phyloP scores from a whole-genome alignment of 2,113 vertebrate genomes.

The Regulus satrapa region DNA sequence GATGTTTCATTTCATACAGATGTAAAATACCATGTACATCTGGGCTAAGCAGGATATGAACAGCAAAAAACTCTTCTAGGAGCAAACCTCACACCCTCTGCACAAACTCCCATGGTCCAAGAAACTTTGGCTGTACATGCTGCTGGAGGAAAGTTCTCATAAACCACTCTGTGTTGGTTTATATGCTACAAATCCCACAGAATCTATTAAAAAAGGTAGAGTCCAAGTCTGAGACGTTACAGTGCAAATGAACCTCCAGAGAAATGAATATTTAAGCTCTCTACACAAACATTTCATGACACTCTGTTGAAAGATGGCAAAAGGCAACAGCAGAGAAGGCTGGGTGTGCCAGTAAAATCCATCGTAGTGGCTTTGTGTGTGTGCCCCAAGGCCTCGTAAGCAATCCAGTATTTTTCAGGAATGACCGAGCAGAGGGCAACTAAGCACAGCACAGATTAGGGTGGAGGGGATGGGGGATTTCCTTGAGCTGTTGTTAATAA shows the following conservation, averaged over 20 bases:
- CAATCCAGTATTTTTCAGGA: background rate
- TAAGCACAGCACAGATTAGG: background rate
- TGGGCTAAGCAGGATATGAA: background rate
- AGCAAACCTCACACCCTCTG: background rate
- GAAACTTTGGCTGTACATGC: background rate
- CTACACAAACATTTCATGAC: background rate
- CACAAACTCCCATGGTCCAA: background rate
- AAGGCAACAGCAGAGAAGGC: background rate
- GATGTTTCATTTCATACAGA: background rate
- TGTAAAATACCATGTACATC: background rate
- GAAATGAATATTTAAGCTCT: background rate
- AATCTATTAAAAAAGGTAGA: constrained; percentile 28
- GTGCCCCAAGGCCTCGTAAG: background rate
- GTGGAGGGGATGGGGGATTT: background rate
- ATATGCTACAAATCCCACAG: background rate
- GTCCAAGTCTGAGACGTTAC: background rate
- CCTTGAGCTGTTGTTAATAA: background rate
- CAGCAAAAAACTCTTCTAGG: background rate
- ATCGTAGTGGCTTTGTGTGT: background rate
- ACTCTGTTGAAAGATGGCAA: background rate
- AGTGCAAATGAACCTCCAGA: background rate
- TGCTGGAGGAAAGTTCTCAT: background rate
- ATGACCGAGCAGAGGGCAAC: background rate
- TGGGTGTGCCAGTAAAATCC: background rate
- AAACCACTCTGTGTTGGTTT: background rate